phyloP scores from a whole-genome alignment of 2,113 vertebrate species.

The Hypocryptadius cinnamomeus region DNA sequence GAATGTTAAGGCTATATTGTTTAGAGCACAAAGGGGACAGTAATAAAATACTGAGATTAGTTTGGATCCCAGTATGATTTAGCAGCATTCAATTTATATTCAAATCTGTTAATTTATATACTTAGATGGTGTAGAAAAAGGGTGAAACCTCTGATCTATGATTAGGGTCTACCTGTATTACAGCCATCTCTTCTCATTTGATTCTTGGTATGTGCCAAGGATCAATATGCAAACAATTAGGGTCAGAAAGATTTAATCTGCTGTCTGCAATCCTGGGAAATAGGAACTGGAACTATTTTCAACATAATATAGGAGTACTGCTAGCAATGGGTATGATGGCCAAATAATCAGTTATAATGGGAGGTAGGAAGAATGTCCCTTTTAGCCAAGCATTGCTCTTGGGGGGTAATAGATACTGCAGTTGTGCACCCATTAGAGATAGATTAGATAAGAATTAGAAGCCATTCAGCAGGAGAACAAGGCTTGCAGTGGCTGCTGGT shows the following conservation, averaged over 20 bases:
- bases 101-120: neutral
- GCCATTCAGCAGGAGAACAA: neutral
- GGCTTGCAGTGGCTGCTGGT: neutral
- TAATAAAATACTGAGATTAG: neutral
- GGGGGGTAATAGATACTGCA: neutral
- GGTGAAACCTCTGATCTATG: neutral
- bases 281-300: neutral
- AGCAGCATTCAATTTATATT: neutral
- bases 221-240: neutral
- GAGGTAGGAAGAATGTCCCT: neutral
- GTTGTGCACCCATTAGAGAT: neutral
- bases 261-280: neutral
- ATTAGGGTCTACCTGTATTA: neutral
- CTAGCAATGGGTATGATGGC: neutral
- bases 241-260: neutral
- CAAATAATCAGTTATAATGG: neutral
- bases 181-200: neutral
- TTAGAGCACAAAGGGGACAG: neutral
- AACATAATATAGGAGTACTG: neutral
- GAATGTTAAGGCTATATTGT: neutral
- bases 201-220: neutral
- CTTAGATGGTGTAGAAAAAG: neutral
- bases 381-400: neutral
- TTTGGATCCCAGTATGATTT: neutral
- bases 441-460: neutral